Percentiles rank a stretch among this genome's conserved stretches.
These are phyloP conservation scores for Sebastes taczanowskii DNA, from an alignment of 2,797 vertebrate species.

Conservation along the genomic window DNA sequence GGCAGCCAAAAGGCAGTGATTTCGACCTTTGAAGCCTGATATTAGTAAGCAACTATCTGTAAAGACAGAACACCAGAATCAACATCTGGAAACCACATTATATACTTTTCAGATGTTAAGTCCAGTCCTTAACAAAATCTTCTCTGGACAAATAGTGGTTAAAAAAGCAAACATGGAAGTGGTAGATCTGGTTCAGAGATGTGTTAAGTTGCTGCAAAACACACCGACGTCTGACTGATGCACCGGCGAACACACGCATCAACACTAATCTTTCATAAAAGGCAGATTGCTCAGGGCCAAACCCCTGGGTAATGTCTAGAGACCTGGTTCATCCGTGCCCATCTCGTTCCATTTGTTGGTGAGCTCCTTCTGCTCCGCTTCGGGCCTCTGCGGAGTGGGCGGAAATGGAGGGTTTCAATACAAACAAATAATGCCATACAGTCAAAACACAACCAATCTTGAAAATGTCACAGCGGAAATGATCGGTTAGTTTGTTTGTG, in stretches of 20 bases:
- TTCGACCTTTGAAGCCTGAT: background rate
- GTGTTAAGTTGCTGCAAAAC: conserved; percentile 9
- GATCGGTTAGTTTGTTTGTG: no score
- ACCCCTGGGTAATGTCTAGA: conserved; percentile 36
- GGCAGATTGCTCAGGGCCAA: conserved; percentile 13
- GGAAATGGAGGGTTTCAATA: background rate
- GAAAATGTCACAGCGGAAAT: background rate
- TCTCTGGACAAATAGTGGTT: background rate
- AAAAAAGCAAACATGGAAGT: background rate
- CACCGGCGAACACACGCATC: conserved; percentile 7
- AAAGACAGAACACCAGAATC: background rate
- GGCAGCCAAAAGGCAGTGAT: background rate
- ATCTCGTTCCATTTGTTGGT: conserved; percentile 99
- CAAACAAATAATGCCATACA: background rate
- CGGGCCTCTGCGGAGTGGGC: conserved; percentile 84
- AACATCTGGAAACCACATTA: background rate
- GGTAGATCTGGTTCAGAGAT: conserved; percentile 19
- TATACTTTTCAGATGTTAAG: background rate
- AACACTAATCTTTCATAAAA: conserved; percentile 45
- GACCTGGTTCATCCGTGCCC: conserved; percentile 98
- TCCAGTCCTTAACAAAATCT: background rate
- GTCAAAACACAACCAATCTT: background rate
- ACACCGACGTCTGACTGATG: background rate
- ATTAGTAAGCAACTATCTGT: background rate
- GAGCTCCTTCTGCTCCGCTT: conserved; percentile 92